Evolutionary conservation across 1,140 invertebrate species (phyloP).

Genomic region (Hirudo medicinalis): DNA sequence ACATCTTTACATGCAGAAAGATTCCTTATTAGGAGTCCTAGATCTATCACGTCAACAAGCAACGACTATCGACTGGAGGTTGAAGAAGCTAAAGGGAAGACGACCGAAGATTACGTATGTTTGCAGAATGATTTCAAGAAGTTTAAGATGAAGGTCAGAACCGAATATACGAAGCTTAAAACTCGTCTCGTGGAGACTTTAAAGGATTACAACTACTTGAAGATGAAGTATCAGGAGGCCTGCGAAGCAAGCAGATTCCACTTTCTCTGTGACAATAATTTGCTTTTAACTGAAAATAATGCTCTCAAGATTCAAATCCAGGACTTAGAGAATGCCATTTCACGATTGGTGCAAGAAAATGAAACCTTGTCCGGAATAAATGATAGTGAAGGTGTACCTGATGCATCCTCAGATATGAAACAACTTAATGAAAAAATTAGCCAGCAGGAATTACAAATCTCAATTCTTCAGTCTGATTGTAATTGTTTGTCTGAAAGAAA

Average conservation of each 20-base stretch:
- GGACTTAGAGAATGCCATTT: background rate
- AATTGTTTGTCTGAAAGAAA: too few relatives aligned
- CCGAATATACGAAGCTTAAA: constrained; percentile 13
- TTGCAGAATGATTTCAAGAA: constrained; percentile 3
- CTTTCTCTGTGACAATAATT: background rate
- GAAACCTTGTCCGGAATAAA: too few relatives aligned
- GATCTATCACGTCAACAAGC: background rate
- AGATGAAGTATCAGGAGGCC: background rate
- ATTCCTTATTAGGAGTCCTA: background rate
- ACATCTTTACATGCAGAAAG: constrained; percentile 1
- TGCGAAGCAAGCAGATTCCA: background rate
- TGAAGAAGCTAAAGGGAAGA: background rate
- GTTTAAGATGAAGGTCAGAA: constrained; percentile 6
- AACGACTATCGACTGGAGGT: background rate
- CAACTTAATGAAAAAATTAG: too few relatives aligned
- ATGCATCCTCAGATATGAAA: too few relatives aligned
- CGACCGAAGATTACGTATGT: background rate
- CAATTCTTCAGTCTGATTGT: too few relatives aligned
- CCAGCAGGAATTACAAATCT: too few relatives aligned
- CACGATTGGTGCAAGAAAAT: too few relatives aligned
- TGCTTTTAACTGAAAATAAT: background rate
- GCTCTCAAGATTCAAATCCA: constrained; percentile 1
- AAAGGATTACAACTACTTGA: constrained; percentile 11
- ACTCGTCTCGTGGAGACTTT: constrained; percentile 11
- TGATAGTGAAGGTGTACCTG: too few relatives aligned